Evolutionary conservation across 1,140 invertebrate species (phyloP), one percentile per base, ranked within the genome.

Genomic region (Battus philenor): DNA sequence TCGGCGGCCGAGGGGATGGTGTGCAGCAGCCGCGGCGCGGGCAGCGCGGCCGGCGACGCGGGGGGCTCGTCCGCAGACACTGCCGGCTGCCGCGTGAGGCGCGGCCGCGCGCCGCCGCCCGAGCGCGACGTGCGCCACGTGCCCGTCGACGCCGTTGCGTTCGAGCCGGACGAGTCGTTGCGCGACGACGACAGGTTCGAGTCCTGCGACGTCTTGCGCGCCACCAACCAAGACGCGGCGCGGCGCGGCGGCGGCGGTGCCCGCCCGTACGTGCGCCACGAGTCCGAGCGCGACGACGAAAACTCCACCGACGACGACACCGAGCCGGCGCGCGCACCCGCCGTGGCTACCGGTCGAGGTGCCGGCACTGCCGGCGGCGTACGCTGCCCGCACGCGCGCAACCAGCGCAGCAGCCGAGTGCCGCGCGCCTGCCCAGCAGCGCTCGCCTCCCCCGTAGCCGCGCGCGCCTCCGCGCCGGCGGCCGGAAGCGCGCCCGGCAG

Each of bases 271-370:
- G 92, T 89, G 8, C 93, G 86, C 94, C 94, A 96, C 1, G 94
- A 95, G 67, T 96, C 95, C 8, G 88, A 89, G 16, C 90, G 81
- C 0, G 94, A 95, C 1, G 94, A 95, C 39, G 93, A 94, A 79
- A 95, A 97, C 69, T 97, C 96, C 50, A 95, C 94, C 69, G 94
- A 95, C 4, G 94, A 95, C 0, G 94, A 95, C 9, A 96, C 93
- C 0, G 93, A 95, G 6, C 93, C 93, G 2, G 94, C 91, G 11
- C 93, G 73, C 90, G 92, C 67, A 91, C 92, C 63, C 90, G 92
- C 54, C 90, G 93, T 47, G 13, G 62, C 47, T 0, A 59, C 60
- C 48, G 30, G 53, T 50, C 24, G 24, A 4, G 9, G 69, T 91
- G 92, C 64, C 91, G 91, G 63, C 91, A 92, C 57, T 90, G 93